Evolutionary conservation across 35 echinoderm and acorn worm species (phyloP).

Genomic region (Ptychodera flava): DNA sequence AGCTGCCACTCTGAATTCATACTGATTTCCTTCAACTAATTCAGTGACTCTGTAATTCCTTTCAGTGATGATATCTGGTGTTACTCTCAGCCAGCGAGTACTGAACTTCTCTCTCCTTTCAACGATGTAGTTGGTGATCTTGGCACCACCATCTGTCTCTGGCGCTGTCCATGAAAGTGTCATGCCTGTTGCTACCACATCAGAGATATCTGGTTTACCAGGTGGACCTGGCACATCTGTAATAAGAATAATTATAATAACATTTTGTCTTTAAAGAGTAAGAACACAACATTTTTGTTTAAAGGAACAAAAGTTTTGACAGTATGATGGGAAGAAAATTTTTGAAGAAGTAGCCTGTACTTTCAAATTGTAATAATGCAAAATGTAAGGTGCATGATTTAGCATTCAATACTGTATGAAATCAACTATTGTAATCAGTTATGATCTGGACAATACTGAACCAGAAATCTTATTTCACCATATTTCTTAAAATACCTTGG

Average conservation of each 20-base stretch:
- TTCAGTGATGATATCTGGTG: constrained; percentile 16
- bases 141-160: constrained; percentile 75
- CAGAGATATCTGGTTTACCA: constrained; percentile 26
- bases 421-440: neutral
- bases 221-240: constrained; percentile 69
- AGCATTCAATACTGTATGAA: neutral
- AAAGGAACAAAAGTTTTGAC: neutral
- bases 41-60: neutral
- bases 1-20: constrained; percentile 11
- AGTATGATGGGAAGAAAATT: neutral
- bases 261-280: neutral
- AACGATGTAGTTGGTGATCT: constrained; percentile 73
- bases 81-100: constrained; percentile 60
- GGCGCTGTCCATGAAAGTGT: constrained; percentile 52
- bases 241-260: neutral
- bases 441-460: no score
- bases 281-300: neutral
- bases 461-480: no score
- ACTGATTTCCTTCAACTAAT: constrained; percentile 12
- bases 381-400: neutral
- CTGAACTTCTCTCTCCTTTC: constrained; percentile 77
- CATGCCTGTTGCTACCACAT: constrained; percentile 46
- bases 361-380: neutral
- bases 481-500: no score
- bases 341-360: neutral